Conservation (phyloP, 1,140 invertebrate species). For the Octopus sinensis region DNA sequence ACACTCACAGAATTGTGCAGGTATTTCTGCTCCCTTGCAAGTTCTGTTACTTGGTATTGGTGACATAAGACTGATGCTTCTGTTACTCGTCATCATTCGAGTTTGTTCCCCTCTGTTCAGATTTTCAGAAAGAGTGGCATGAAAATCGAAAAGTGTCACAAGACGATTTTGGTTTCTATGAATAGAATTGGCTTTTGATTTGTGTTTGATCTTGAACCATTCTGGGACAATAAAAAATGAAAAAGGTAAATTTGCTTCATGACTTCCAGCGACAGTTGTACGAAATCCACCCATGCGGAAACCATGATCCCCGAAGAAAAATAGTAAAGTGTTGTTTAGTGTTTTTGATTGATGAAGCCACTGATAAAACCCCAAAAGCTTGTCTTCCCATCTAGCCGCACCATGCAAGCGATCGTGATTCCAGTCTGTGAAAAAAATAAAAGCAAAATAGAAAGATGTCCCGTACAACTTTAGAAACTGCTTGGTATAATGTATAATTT, state of each 20-base stretch:
- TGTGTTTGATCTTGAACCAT: slow-evolving; percentile 67
- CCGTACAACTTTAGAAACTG: slow-evolving; percentile 40
- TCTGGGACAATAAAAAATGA: slow-evolving; percentile 76
- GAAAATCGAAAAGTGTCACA: slow-evolving; percentile 60
- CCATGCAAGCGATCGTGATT: slow-evolving; percentile 53
- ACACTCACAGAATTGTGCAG: neutral
- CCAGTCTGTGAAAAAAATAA: slow-evolving; percentile 53
- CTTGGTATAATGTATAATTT: slow-evolving; percentile 47
- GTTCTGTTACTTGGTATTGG: slow-evolving; percentile 53
- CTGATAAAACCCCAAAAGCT: slow-evolving; percentile 28
- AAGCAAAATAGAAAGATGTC: slow-evolving; percentile 50
- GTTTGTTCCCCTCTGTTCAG: slow-evolving; percentile 42
- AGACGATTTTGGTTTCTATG: slow-evolving; percentile 63
- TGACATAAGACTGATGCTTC: slow-evolving; percentile 55
- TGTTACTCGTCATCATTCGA: slow-evolving; percentile 23
- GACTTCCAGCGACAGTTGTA: slow-evolving; percentile 72
- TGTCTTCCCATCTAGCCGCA: slow-evolving; percentile 47
- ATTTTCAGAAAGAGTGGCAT: slow-evolving; percentile 55
- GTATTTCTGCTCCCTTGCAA: slow-evolving; percentile 47
- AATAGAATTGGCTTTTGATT: slow-evolving; percentile 67
- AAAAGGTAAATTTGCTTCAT: slow-evolving; percentile 84
- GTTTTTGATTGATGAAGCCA: neutral
- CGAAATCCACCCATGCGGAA: slow-evolving; percentile 78
- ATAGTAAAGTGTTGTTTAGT: slow-evolving; percentile 62
- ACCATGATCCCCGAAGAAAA: slow-evolving; percentile 88